Conservation (phyloP, 2,797 vertebrate species). For the Vipera ursinii region DNA sequence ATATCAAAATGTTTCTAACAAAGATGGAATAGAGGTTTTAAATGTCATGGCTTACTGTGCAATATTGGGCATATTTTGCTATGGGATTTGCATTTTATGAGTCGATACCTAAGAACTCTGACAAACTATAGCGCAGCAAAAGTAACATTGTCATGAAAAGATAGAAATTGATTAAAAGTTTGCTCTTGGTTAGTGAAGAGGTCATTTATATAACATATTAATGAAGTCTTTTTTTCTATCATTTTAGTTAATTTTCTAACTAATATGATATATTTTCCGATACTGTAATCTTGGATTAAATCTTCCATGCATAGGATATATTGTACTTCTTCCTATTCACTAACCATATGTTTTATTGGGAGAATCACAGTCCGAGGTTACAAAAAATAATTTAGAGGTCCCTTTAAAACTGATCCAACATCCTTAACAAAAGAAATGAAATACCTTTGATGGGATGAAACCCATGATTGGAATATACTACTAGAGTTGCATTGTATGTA, state of each 20-base stretch:
- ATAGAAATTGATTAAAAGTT: background rate
- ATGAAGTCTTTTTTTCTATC: background rate
- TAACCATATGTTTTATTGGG: background rate
- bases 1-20: background rate
- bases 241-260: background rate
- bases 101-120: constrained; percentile 28
- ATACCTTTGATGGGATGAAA: background rate
- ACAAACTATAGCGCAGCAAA: background rate
- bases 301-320: no score
- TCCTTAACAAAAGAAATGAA: background rate
- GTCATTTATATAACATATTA: background rate
- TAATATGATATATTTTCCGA: background rate
- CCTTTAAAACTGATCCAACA: background rate
- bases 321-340: background rate
- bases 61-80: constrained; percentile 33
- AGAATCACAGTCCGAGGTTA: background rate
- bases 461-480: background rate
- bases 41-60: constrained; percentile 6
- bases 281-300: background rate
- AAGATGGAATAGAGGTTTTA: constrained; percentile 16
- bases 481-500: background rate
- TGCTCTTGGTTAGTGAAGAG: background rate
- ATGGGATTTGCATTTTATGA: constrained; percentile 40
- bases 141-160: background rate
- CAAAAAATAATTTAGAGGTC: background rate